phyloP scores from a whole-genome alignment of 2,888 invertebrate genomes.

The Platerodrilus igneus region DNA sequence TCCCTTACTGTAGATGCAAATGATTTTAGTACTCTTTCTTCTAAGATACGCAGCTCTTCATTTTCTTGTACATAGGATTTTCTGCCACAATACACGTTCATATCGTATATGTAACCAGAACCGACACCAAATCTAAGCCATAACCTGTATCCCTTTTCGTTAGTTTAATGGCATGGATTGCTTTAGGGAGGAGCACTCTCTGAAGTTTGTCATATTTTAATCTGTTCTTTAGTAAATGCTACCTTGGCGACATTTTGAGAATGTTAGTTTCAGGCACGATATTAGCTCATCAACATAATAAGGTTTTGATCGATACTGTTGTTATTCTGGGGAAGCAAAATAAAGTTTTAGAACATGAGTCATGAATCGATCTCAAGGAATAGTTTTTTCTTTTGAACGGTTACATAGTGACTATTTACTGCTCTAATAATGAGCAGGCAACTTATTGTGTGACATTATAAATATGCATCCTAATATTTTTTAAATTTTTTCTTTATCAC shows the following conservation, averaged over 20 bases:
- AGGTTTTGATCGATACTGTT: constrained; percentile 8
- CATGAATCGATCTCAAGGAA: constrained; percentile 15
- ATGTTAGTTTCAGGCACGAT: constrained; percentile 19
- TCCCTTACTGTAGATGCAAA: constrained; percentile 12
- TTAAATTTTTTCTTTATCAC: constrained; percentile 13
- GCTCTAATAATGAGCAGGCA: constrained; percentile 11
- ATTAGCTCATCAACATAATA: constrained; percentile 18
- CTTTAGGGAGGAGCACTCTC: too few relatives aligned
- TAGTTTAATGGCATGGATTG: constrained; percentile 28
- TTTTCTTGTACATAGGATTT: constrained; percentile 21
- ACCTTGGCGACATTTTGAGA: constrained; percentile 13
- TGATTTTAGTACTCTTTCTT: constrained; percentile 28
- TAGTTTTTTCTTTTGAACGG: constrained; percentile 10
- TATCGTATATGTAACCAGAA: constrained; percentile 31
- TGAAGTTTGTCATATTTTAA: too few relatives aligned
- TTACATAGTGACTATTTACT: constrained; percentile 12
- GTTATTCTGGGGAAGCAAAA: constrained; percentile 14
- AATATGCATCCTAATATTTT: constrained; percentile 12
- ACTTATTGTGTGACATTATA: constrained; percentile 17
- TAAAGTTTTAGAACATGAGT: constrained; percentile 13
- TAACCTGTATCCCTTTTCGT: constrained; percentile 24
- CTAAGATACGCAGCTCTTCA: too few relatives aligned
- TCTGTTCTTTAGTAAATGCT: constrained; percentile 15
- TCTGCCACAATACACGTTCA: constrained; percentile 32
- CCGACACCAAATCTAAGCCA: constrained; percentile 25